Percentiles rank a stretch among this genome's conserved stretches.
phyloP scores from a whole-genome alignment of 2,888 invertebrate genomes.

The Diabrotica balteata region DNA sequence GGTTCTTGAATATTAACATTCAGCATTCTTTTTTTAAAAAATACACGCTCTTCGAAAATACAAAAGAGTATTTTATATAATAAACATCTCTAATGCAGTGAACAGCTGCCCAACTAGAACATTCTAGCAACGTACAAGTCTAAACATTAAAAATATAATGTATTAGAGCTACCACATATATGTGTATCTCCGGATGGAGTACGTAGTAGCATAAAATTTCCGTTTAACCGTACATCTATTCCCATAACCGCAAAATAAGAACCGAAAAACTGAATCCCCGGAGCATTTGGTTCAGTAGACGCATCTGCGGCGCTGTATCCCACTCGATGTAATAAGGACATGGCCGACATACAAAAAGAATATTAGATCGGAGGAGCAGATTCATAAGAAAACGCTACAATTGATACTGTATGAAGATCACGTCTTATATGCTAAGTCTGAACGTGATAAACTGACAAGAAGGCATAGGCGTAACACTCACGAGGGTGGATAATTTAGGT shows the following conservation, averaged over 20 bases:
- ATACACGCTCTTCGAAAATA: too few species aligned
- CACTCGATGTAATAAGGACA: constrained; percentile 27
- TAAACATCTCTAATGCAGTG: too few species aligned
- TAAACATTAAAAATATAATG: not conserved
- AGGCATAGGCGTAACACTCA: constrained; percentile 1
- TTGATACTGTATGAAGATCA: constrained; percentile 30
- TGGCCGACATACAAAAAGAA: constrained; percentile 29
- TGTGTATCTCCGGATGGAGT: constrained; percentile 13
- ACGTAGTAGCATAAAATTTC: constrained; percentile 18
- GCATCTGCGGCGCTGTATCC: constrained; percentile 26
- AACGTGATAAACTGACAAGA: constrained; percentile 28
- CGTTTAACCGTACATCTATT: constrained; percentile 15
- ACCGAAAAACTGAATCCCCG: constrained; percentile 21
- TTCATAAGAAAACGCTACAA: constrained; percentile 29
- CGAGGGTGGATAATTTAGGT: not conserved
- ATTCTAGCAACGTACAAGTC: too few species aligned
- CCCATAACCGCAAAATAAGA: constrained; percentile 30
- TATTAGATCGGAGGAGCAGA: constrained; percentile 24
- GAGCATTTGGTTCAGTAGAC: constrained; percentile 11
- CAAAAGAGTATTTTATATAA: too few species aligned
- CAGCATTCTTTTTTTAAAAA: too few species aligned
- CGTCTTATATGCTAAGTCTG: constrained; percentile 31
- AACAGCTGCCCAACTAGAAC: too few species aligned
- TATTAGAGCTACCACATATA: not conserved
- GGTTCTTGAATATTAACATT: too few species aligned